Conservation (phyloP, 2,113 vertebrate species). For the Labeo catla region DNA sequence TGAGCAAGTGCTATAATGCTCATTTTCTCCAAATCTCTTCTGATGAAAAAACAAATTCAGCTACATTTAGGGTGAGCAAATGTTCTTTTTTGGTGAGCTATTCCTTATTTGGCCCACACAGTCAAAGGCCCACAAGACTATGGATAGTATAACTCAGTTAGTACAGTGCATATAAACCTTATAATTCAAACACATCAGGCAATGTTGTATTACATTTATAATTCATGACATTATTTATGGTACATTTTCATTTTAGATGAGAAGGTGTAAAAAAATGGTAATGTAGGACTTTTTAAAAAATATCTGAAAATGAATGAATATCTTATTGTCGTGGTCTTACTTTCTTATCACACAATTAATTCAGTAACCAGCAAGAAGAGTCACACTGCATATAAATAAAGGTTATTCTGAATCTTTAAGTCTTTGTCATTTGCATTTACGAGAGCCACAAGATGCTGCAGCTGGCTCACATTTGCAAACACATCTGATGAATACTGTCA, state of each 20-base stretch:
- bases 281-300: too few species aligned
- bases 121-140: too few species aligned
- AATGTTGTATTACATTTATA: not conserved
- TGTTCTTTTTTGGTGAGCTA: too few species aligned
- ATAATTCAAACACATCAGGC: too few species aligned
- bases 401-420: not conserved
- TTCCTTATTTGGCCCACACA: too few species aligned
- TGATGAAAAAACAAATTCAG: too few species aligned
- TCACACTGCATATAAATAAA: slow-evolving; percentile 8
- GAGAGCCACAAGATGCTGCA: not conserved
- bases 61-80: too few species aligned
- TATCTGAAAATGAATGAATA: not conserved
- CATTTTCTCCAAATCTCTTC: too few species aligned
- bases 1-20: too few species aligned
- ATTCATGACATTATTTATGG: not conserved
- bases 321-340: not conserved
- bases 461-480: not conserved
- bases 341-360: not conserved
- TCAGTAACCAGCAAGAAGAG: not conserved
- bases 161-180: too few species aligned
- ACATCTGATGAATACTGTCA: not conserved
- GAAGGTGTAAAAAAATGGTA: not conserved
- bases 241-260: not conserved
- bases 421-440: not conserved
- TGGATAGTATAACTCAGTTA: too few species aligned